Base-by-base conservation (phyloP, 2,888 invertebrate genomes). In the Lacanobia wlatinum region DNA sequence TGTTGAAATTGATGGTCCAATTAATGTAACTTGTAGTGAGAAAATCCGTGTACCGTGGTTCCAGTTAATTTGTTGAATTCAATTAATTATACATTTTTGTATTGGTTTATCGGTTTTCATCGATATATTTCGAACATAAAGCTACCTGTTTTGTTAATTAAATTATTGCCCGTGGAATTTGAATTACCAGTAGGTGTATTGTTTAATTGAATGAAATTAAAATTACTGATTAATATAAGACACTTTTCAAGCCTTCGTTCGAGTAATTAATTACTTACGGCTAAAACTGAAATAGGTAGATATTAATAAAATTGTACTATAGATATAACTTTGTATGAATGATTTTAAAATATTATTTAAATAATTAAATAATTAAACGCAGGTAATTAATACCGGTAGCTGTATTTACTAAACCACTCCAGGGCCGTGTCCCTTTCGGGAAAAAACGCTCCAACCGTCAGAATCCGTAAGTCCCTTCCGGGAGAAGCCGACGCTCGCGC, bases 1-100 rank as follows among this genome's bases (percentile, higher is more conserved):
- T 70, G 48, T 67, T 64, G 16, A 73, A n/a, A 72, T 77, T 73
- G 72, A 78, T 67, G 61, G 7, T 58, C 64, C 65, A 81, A 85
- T 84, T 81, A 84, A 81, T 64, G 14, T 76, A 56, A 40, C 68
- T 34, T 55, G 61, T 58, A 71, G 70, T 70, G 70, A 70, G 66
- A 80, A 68, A 73, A 73, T 64, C 48, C 66, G 34, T 52, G 67
- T 46, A 38, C 34, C 28, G 60, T 56, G 58, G 63, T 55, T 67
- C 28, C 55, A 62, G 66, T 73, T 69, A 65, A 73, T 63, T 60
- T 55, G 67, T 68, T 72, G 18, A 48, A 60, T 63, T 50, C 7
- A 77, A 60, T 83, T 67, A 76, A 68, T 40, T 38, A 14, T 46
- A 65, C 18, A 46, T 55, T 62, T 61, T 73, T 73, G 55, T 9